Evolutionary conservation across 2,113 vertebrate genomes (phyloP), one percentile per base, ranked within the genome.

Genomic region (Oncorhynchus tshawytscha): DNA sequence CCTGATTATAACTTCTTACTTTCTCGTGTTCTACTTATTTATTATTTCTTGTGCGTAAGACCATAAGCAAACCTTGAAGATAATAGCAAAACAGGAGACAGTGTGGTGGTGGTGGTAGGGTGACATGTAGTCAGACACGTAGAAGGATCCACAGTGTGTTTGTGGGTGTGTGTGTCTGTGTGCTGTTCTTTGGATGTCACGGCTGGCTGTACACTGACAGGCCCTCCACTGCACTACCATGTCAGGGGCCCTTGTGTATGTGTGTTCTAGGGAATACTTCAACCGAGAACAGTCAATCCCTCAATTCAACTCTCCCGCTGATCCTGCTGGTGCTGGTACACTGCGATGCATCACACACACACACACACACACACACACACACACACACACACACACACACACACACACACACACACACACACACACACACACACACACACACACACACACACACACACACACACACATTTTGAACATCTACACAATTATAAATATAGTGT

Each of bases 151-250:
- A 83, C 18, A 65, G 81, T 59, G 86, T 65, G 64, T 34, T 51
- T 71, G 67, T 70, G 77, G 24, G 13, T 25, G 78, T 49, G 59
- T 70, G 67, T 70, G 76, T 80, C 70, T 67, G 72, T 13, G 57
- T 68, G 64, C 29, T 71, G 67, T 70, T 76, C 51, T 82, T 39
- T 20, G 59, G 73, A 78, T 69, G 83, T 88, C 75, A 86, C 60
- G 80, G 80, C 57, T 82, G 80, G 73, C 80, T 84, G 82, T 77
- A 5, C 78, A 78, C 76, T 86, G 82, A 86, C 85, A 88, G 82
- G 15, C 31, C 18, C 15, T 6, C 83, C 82, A 59, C 76, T 85
- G 0, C 0, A 76, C 71, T 29, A 22, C 54, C 39, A 57, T 65
- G 69, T 74, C 59, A 22, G n/a, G 59, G 4, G 71, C 22, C 12